Evolutionary conservation across 2,888 invertebrate genomes (phyloP), one percentile per base, ranked within the genome.

Genomic region (Hecatera dysodea): DNA sequence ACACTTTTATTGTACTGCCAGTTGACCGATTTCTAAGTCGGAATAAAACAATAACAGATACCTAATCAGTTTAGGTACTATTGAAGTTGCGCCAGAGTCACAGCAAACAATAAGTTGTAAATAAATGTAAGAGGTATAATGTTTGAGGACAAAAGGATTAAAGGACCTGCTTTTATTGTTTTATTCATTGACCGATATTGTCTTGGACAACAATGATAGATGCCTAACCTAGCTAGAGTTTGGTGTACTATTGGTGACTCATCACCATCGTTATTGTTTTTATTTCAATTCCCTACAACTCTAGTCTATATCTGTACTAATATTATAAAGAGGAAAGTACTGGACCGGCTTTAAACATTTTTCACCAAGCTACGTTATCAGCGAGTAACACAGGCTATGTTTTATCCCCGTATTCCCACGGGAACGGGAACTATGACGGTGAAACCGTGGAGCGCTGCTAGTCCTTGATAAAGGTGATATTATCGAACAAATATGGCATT

Each of bases 121-220:
- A 50, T 48, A 29, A 48, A 27, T 24, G n/a, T n/a, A n/a, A n/a
- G n/a, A n/a, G n/a, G n/a, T n/a, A n/a, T n/a, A n/a, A n/a, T 24
- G n/a, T 12, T 33, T n/a, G n/a, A 60, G 39, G 63, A 64, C 63
- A 67, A 73, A 60, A 52, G 39, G 63, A 64, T 60, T 63, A 73
- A 60, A 52, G 50, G n/a, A 57, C 29, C 24, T 24, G 39, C 22
- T 60, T 67, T 44, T 22, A 56, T 75, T 78, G 33, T 52, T 61
- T 22, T 39, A 11, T 6, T 42, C 29, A 17, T 50, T 63, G 66
- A 74, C 60, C 27, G 75, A 77, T 80, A 73, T 44, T 44, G n/a
- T n/a, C 27, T 33, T 3, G n/a, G 39, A 36, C 42, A 56, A 74
- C 67, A 74, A 63, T 63, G 33, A 61, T 27, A 65, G 39, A 12